Evolutionary conservation across 2,797 vertebrate genomes (phyloP).

Genomic region (Melanogrammus aeglefinus): DNA sequence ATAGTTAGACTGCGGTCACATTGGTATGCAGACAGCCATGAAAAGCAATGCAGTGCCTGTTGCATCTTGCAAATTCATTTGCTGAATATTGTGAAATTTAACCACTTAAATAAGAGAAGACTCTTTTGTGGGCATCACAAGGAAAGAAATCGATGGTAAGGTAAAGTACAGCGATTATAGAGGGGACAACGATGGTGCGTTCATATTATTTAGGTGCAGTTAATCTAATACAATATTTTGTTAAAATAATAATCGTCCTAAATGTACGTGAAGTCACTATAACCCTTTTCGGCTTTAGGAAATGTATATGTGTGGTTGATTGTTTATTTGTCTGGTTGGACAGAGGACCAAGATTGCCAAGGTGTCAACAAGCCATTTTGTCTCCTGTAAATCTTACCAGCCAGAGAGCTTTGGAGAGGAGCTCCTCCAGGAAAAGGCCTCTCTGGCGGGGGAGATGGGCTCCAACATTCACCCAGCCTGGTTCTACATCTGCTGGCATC

Average conservation of each 20-base stretch:
- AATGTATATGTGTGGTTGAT: not conserved
- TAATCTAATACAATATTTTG: not conserved
- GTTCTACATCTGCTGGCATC: constrained; percentile 6
- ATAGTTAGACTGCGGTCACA: constrained; percentile 80
- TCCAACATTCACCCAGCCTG: constrained; percentile 8
- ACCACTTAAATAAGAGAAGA: constrained; percentile 56
- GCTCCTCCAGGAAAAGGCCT: constrained; percentile 27
- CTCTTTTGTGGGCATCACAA: constrained; percentile 31
- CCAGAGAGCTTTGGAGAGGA: constrained; percentile 43
- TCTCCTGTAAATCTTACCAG: constrained; percentile 69
- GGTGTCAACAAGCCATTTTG: constrained; percentile 64
- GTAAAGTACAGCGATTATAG: constrained; percentile 15
- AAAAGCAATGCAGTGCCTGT: constrained; percentile 73
- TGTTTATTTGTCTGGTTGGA: constrained; percentile 38
- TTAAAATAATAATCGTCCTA: not conserved
- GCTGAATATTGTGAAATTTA: constrained; percentile 74
- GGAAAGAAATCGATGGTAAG: constrained; percentile 20
- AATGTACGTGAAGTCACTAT: no score
- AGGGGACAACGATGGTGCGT: constrained; percentile 19
- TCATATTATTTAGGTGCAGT: not conserved
- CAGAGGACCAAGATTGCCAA: constrained; percentile 40
- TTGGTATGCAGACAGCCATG: constrained; percentile 81
- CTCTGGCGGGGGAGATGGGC: constrained; percentile 30
- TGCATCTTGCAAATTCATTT: constrained; percentile 81
- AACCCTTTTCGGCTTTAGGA: not conserved